A percentile compares a stretch with the other conserved stretches of the same genome.
These are phyloP conservation scores for Grammomys surdaster DNA, from an alignment of 2,113 vertebrate genomes.

Conservation along the genomic window DNA sequence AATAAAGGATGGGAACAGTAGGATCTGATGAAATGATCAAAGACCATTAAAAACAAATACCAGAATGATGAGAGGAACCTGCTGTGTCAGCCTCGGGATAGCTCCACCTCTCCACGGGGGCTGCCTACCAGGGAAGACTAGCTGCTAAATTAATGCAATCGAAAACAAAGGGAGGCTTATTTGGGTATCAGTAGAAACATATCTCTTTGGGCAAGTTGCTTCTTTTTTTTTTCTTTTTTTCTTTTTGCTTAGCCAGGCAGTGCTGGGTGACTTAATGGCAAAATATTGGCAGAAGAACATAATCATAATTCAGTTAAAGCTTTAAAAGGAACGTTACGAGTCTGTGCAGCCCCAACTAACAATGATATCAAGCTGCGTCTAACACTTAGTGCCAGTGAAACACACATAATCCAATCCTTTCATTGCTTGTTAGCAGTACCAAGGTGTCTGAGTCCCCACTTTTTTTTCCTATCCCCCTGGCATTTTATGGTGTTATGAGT, in stretches of 20 bases:
- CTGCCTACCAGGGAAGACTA: conserved; percentile 19
- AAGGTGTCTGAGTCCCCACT: background rate
- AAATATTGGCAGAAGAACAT: background rate
- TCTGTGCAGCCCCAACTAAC: background rate
- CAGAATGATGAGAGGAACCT: background rate
- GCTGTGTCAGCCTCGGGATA: background rate
- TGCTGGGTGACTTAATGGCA: background rate
- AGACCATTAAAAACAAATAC: conserved; percentile 13
- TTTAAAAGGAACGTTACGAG: background rate
- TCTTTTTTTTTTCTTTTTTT: background rate
- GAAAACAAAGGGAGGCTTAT: background rate
- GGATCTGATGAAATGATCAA: background rate
- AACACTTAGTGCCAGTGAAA: background rate
- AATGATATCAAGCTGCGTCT: background rate
- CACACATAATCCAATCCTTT: conserved; percentile 1
- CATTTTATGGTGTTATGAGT: conserved; percentile 25
- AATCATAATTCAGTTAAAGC: background rate
- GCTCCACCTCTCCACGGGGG: background rate
- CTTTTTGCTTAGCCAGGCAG: background rate
- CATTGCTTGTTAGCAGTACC: background rate
- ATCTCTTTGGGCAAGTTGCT: background rate
- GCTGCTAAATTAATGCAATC: background rate
- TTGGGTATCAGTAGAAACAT: background rate
- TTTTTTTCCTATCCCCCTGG: background rate
- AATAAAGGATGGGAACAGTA: conserved; percentile 1